Percentiles rank a stretch among this genome's conserved stretches.
These are phyloP conservation scores for Lepidurus arcticus DNA, from an alignment of 1,140 invertebrate genomes.

Conservation along the genomic window DNA sequence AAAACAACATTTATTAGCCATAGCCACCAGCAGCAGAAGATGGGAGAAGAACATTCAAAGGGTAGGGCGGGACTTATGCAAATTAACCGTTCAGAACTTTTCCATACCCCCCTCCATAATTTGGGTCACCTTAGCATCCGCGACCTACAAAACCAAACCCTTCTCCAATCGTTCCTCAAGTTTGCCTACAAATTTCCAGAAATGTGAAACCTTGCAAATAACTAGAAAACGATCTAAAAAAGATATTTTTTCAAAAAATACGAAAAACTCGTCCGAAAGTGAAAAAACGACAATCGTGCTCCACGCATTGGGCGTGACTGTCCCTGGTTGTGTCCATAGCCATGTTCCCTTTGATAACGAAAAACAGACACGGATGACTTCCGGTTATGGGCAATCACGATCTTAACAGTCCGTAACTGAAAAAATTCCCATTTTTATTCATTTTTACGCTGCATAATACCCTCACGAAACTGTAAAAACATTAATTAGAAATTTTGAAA, in stretches of 20 bases:
- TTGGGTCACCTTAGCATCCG: not conserved
- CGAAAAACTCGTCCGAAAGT: not conserved
- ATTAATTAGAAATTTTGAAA: no score
- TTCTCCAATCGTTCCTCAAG: no score
- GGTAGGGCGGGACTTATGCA: not conserved
- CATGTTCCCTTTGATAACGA: not conserved
- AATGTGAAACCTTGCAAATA: no score
- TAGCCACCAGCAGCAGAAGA: not conserved
- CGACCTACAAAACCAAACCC: no score
- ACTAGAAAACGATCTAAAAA: no score
- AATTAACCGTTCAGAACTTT: not conserved
- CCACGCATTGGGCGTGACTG: not conserved
- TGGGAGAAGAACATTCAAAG: not conserved
- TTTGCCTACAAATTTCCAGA: no score
- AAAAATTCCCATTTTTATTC: no score
- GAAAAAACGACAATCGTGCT: not conserved
- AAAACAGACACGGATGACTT: not conserved
- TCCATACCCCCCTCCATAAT: not conserved
- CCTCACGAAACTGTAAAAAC: no score
- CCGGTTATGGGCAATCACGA: no score
- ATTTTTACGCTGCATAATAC: no score
- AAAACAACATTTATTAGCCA: not conserved
- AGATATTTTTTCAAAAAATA: no score
- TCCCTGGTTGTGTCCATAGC: not conserved
- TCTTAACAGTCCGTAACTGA: no score